phyloP scores from a whole-genome alignment of 2,113 vertebrate species.

The Sylvietta virens region DNA sequence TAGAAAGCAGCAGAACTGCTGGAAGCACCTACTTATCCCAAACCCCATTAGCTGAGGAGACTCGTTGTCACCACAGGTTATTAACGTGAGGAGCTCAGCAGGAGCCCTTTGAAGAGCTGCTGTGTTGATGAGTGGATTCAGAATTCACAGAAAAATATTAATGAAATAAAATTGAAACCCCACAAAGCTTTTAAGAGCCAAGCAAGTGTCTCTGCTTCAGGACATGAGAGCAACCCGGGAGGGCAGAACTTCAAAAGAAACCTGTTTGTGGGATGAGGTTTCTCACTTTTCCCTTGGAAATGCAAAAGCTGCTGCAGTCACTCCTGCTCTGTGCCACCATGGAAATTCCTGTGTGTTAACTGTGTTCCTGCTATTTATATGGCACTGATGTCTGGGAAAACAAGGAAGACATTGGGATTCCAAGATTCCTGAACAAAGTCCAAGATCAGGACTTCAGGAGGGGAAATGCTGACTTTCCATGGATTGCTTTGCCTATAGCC shows the following conservation, averaged over 20 bases:
- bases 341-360: neutral
- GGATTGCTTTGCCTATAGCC: neutral
- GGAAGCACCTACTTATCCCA: neutral
- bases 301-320: neutral
- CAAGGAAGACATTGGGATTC: neutral
- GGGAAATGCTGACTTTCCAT: neutral
- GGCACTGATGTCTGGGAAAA: neutral
- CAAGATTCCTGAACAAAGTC: neutral
- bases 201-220: neutral
- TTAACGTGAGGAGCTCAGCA: neutral
- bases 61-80: neutral
- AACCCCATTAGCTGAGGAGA: neutral
- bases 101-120: slow-evolving; percentile 16
- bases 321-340: neutral
- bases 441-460: neutral
- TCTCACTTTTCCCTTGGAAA: neutral
- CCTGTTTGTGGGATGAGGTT: neutral
- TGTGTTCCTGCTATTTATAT: neutral
- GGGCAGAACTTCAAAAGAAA: neutral
- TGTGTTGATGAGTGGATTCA: neutral
- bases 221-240: neutral
- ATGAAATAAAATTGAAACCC: neutral
- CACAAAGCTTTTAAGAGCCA: neutral
- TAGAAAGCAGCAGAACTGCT: neutral
- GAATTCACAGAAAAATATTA: neutral